Percentiles rank a stretch among this genome's conserved stretches.
Conservation (phyloP, 35 echinoderm and acorn worm genomes). For the Ptychodera flava region DNA sequence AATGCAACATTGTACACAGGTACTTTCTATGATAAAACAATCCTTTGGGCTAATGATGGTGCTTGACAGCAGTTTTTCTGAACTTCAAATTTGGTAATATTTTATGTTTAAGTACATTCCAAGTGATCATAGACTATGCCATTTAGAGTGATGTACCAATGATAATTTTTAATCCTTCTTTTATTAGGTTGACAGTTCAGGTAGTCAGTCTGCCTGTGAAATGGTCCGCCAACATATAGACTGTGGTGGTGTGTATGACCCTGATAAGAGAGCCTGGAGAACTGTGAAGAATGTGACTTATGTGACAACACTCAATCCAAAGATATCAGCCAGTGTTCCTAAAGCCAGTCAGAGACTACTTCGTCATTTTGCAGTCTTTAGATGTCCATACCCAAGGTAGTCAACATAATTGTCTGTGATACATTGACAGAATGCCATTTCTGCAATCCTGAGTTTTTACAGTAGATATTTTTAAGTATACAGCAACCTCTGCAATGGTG, state of each 20-base stretch:
- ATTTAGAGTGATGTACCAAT: no score
- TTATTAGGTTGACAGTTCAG: constrained; percentile 75
- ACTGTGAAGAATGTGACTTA: constrained; percentile 98
- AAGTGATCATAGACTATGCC: no score
- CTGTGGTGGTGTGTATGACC: constrained; percentile 89
- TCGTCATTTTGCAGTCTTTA: constrained; percentile 76
- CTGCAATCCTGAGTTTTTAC: not conserved
- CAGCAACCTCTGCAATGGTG: constrained; percentile 2
- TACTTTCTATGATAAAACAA: no score
- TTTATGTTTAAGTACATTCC: no score
- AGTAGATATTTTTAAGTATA: not conserved
- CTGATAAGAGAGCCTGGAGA: constrained; percentile 63
- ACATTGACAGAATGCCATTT: not conserved
- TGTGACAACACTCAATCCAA: constrained; percentile 81
- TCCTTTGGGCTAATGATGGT: no score
- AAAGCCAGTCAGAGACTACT: constrained; percentile 43
- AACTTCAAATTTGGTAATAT: no score
- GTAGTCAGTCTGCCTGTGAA: constrained; percentile 80
- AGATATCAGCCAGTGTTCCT: constrained; percentile 79
- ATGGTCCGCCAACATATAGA: constrained; percentile 99
- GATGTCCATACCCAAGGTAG: constrained; percentile 81
- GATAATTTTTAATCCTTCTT: no score
- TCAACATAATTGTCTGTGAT: not conserved
- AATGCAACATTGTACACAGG: no score
- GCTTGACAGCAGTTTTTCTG: no score